Base-by-base conservation (phyloP, 1,140 invertebrate genomes). In the Bathynomus jamesi region DNA sequence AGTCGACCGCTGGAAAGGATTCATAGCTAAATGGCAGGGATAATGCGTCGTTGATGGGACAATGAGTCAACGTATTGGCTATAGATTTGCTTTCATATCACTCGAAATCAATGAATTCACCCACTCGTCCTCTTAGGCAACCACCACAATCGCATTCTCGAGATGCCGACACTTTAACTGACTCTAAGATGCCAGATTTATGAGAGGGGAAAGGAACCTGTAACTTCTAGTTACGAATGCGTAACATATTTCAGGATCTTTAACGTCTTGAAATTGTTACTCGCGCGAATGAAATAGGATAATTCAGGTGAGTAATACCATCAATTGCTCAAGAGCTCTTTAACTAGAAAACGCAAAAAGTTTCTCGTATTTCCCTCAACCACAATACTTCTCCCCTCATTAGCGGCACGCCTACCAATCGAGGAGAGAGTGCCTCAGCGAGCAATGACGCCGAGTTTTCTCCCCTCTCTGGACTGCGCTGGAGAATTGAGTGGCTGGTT, bases 21-120 rank as follows among this genome's bases (percentile, higher is more conserved):
- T 72, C 71, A 72, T 72, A 63, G 71, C 71, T 66, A 68, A 72
- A n/a, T n/a, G n/a, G 71, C 66, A 63, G 66, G 67, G 71, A 72
- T 72, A 72, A 72, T 72, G 68, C 71, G 68, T 72, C 71, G 66
- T 28, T 68, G 71, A 72, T 72, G 71, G 70, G 70, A 69, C 71
- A 72, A 69, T 72, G 71, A 68, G 65, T 66, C 66, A 61, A 66
- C 68, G 71, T 72, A 72, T 72, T 72, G 71, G 66, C 71, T 72
- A 61, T 72, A 72, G 65, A 72, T 72, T 69, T 72, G 66, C 60
- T n/a, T 72, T 62, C 71, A 72, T 72, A 68, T 72, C 71, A 72
- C 63, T 67, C 71, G 66, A 72, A 72, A 72, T 72, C 71, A 72
- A 72, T 72, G 66, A 68, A 32, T 72, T 68, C 31, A 66, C n/a